These are phyloP conservation scores for Pandemis heparana DNA, from an alignment of 2,888 invertebrate genomes.

Conservation along the genomic window DNA sequence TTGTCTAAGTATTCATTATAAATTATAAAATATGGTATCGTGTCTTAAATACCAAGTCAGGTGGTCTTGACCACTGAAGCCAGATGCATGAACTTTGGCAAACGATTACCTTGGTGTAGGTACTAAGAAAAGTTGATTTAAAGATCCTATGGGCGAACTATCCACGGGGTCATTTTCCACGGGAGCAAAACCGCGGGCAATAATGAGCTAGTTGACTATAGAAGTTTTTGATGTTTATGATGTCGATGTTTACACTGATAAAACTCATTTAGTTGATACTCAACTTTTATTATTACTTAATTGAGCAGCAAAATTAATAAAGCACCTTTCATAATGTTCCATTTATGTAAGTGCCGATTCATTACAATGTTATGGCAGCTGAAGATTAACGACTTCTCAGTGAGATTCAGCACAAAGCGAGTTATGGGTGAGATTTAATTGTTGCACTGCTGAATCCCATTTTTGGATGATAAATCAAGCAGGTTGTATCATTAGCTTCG, in stretches of 20 bases:
- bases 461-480: conserved; percentile 1
- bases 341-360: background rate
- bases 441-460: background rate
- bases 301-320: background rate
- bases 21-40: too few species aligned
- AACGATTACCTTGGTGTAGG: too few species aligned
- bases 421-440: conserved; percentile 14
- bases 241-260: background rate
- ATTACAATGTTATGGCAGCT: conserved; percentile 11
- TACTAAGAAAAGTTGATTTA: too few species aligned
- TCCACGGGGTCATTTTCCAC: too few species aligned
- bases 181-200: background rate
- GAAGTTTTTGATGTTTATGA: background rate
- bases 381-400: conserved; percentile 8
- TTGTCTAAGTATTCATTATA: too few species aligned
- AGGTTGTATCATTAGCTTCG: background rate
- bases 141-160: too few species aligned
- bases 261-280: background rate
- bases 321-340: background rate
- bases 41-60: too few species aligned
- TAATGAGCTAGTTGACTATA: background rate
- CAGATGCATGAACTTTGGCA: too few species aligned
- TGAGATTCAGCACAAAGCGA: conserved; percentile 13
- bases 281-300: background rate
- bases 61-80: too few species aligned